phyloP scores from a whole-genome alignment of 2,888 invertebrate species.

The Patella caerulea region DNA sequence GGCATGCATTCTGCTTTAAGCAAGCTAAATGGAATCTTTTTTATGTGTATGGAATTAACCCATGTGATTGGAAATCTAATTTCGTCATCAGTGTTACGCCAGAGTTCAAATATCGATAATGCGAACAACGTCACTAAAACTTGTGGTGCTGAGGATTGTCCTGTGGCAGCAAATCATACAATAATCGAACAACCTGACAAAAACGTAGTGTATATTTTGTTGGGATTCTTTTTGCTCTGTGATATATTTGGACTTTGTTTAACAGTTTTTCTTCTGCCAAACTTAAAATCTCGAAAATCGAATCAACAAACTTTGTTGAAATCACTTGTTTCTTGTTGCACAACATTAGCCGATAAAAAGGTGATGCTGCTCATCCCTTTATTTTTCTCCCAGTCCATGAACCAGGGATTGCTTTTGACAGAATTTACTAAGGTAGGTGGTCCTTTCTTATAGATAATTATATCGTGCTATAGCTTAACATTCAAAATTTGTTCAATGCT shows the following conservation, averaged over 20 bases:
- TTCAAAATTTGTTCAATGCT: no score
- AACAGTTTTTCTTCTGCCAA: constrained; percentile 44
- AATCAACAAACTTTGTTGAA: constrained; percentile 26
- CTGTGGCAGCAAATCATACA: constrained; percentile 33
- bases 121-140: constrained; percentile 31
- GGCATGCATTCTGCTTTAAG: constrained; percentile 47
- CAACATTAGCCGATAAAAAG: constrained; percentile 39
- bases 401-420: constrained; percentile 60
- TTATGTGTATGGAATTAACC: constrained; percentile 52
- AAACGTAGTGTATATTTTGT: constrained; percentile 48
- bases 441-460: not conserved
- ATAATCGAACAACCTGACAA: constrained; percentile 39
- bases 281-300: constrained; percentile 29
- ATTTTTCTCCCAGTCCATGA: constrained; percentile 58
- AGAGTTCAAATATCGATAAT: constrained; percentile 30
- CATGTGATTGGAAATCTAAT: constrained; percentile 60
- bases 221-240: constrained; percentile 51
- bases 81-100: constrained; percentile 55
- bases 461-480: no score
- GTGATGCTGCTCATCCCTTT: constrained; percentile 58
- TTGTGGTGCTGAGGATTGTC: constrained; percentile 55
- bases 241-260: constrained; percentile 50
- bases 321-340: constrained; percentile 41
- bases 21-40: constrained; percentile 60
- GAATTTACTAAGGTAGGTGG: constrained; percentile 63